Evolutionary conservation across 2,888 invertebrate genomes (phyloP).

Genomic region (Conchocele bisecta): DNA sequence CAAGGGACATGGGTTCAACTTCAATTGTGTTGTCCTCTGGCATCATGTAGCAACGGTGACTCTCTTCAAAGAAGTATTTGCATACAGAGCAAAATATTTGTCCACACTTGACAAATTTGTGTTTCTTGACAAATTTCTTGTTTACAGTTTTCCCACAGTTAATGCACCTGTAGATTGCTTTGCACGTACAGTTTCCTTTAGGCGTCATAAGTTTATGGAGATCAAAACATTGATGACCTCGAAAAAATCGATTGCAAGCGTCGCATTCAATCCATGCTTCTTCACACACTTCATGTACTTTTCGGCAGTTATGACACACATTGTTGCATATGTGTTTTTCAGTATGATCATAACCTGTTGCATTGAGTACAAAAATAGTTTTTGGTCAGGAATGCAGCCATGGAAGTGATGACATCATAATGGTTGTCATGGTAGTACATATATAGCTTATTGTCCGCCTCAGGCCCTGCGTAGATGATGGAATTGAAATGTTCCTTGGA

Average conservation of each 20-base stretch:
- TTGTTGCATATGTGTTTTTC: slow-evolving; percentile 50
- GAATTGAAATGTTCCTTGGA: slow-evolving; percentile 53
- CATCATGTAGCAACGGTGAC: slow-evolving; percentile 21
- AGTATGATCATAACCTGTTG: slow-evolving; percentile 48
- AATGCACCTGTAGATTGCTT: slow-evolving; percentile 12
- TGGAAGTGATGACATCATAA: slow-evolving; percentile 50
- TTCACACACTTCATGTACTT: slow-evolving; percentile 20
- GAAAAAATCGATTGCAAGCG: slow-evolving; percentile 28
- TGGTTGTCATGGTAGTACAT: slow-evolving; percentile 43
- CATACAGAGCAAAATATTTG: slow-evolving; percentile 14
- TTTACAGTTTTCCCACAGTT: slow-evolving; percentile 29
- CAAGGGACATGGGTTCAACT: slow-evolving; percentile 2
- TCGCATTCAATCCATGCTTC: slow-evolving; percentile 32
- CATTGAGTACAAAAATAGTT: slow-evolving; percentile 46
- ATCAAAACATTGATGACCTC: slow-evolving; percentile 26
- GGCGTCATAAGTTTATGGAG: neutral
- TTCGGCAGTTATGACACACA: slow-evolving; percentile 37
- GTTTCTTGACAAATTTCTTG: slow-evolving; percentile 8
- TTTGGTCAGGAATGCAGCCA: slow-evolving; percentile 45
- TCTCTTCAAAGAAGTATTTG: slow-evolving; percentile 10
- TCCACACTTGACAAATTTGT: slow-evolving; percentile 6
- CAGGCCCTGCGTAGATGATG: slow-evolving; percentile 43
- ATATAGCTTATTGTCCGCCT: slow-evolving; percentile 47
- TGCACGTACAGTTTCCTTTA: neutral
- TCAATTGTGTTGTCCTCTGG: neutral